Percentiles rank a stretch among this genome's conserved stretches.
These are phyloP conservation scores for Drosophila sp. DNA, from an alignment of 1,140 invertebrate species.

Conservation along the genomic window DNA sequence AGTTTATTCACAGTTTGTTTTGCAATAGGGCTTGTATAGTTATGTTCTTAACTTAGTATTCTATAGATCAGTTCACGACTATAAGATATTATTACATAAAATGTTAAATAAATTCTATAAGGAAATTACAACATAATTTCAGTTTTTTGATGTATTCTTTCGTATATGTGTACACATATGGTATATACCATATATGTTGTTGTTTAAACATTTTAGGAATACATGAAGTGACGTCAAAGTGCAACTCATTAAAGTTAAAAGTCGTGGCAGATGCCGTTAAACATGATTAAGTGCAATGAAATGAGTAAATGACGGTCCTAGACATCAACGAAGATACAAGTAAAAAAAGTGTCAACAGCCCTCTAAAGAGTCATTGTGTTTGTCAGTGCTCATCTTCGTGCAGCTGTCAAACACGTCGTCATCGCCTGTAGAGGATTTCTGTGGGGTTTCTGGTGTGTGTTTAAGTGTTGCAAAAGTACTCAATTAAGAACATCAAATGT, in stretches of 20 bases:
- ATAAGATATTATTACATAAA: too few relatives aligned
- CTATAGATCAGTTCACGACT: too few relatives aligned
- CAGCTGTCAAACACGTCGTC: conserved; percentile 33
- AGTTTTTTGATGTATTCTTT: too few relatives aligned
- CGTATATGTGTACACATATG: too few relatives aligned
- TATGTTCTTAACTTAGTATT: too few relatives aligned
- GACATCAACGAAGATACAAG: conserved; percentile 19
- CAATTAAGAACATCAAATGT: conserved; percentile 80
- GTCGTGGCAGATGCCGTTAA: conserved; percentile 42
- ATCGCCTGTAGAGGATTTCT: conserved; percentile 8
- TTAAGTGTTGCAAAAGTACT: conserved; percentile 72
- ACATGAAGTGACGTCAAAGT: conserved; percentile 68
- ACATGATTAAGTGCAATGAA: conserved; percentile 79
- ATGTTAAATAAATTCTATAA: too few relatives aligned
- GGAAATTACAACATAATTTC: too few relatives aligned
- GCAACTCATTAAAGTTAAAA: conserved; percentile 75
- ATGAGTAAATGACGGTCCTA: conserved; percentile 67
- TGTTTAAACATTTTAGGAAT: conserved; percentile 58
- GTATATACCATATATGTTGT: too few relatives aligned
- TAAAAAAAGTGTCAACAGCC: conserved; percentile 70
- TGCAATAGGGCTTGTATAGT: too few relatives aligned
- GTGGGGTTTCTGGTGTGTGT: conserved; percentile 21
- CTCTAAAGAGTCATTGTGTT: conserved; percentile 71
- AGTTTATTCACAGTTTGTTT: too few relatives aligned
- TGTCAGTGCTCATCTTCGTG: conserved; percentile 56